Percentiles rank a stretch among this genome's conserved stretches.
These are phyloP conservation scores for Brachionus rotundiformis DNA, from an alignment of 1,140 invertebrate species.

Conservation along the genomic window DNA sequence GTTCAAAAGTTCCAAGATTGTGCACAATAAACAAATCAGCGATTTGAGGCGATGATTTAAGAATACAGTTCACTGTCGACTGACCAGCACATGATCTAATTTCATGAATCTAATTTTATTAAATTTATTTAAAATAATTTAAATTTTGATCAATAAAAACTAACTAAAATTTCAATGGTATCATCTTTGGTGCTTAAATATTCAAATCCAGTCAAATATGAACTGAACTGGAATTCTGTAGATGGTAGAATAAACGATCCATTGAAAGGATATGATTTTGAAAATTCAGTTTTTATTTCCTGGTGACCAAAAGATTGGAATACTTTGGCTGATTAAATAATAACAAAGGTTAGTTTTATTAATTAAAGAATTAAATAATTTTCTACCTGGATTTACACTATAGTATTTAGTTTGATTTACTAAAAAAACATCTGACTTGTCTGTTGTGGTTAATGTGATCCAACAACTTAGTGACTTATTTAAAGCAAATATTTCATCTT, in stretches of 20 bases:
- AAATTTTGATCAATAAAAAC: neutral
- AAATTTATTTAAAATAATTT: neutral
- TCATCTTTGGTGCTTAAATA: neutral
- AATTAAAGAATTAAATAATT: neutral
- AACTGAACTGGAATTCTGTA: slow-evolving; percentile 6
- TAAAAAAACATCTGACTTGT: neutral
- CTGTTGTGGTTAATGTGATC: neutral
- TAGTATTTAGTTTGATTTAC: neutral
- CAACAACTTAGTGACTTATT: slow-evolving; percentile 3
- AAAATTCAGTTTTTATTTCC: neutral
- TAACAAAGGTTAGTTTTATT: neutral
- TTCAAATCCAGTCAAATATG: neutral
- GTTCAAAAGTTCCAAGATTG: neutral
- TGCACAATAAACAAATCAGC: neutral
- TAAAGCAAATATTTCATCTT: neutral
- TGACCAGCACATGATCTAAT: neutral
- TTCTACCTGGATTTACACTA: neutral
- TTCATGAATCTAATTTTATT: neutral
- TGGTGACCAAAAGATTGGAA: neutral
- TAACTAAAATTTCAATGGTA: neutral
- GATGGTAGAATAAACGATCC: neutral
- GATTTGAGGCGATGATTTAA: neutral
- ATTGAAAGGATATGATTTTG: neutral
- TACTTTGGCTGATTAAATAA: neutral
- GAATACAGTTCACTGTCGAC: neutral